Evolutionary conservation across 2,113 vertebrate genomes (phyloP).

Genomic region (Ivindomyrus marchei): DNA sequence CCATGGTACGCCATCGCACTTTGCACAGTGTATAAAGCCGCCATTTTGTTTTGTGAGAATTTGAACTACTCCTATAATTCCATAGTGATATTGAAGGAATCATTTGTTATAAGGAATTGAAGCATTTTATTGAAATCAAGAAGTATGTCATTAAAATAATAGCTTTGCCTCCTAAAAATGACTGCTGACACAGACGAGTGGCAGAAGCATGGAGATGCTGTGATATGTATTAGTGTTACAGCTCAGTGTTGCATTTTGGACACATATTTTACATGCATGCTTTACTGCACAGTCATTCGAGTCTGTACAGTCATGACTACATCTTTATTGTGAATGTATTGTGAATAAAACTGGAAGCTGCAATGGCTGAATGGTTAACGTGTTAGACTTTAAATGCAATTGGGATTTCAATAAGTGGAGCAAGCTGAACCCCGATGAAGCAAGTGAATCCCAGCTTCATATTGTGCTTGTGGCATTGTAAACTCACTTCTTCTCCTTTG

Average conservation of each 20-base stretch:
- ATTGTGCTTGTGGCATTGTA: background rate
- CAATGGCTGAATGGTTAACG: no score
- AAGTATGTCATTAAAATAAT: background rate
- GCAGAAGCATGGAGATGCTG: background rate
- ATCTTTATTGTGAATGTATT: background rate
- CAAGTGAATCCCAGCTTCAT: background rate
- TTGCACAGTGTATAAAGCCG: background rate
- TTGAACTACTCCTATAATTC: background rate
- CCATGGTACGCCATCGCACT: background rate
- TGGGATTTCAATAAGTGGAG: background rate
- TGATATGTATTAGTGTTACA: background rate
- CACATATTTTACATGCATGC: background rate
- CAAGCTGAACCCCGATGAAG: background rate
- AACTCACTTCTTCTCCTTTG: background rate
- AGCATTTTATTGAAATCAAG: background rate
- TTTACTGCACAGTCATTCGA: background rate
- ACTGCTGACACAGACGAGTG: background rate
- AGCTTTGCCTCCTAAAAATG: background rate
- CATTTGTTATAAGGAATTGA: background rate
- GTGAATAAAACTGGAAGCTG: background rate
- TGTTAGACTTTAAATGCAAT: background rate
- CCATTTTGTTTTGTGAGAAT: background rate
- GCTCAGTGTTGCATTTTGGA: background rate
- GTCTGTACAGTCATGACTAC: background rate
- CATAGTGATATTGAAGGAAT: background rate